These are phyloP conservation scores for Cavia porcellus DNA, from an alignment of 2,113 vertebrate genomes.

Conservation along the genomic window DNA sequence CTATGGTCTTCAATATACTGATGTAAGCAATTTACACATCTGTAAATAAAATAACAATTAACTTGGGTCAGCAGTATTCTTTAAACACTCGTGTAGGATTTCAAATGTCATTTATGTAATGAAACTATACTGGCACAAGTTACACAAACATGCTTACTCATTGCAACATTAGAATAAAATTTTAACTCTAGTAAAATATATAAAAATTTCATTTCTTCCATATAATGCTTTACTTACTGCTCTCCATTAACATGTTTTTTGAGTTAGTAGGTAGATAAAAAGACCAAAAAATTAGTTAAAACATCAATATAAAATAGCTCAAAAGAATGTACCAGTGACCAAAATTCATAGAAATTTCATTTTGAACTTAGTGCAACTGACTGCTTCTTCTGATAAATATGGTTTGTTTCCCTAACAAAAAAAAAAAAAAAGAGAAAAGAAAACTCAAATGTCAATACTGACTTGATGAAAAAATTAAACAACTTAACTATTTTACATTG, in stretches of 20 bases:
- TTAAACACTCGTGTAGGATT: constrained; percentile 10
- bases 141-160: neutral
- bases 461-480: neutral
- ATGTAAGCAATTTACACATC: constrained; percentile 2
- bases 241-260: constrained; percentile 39
- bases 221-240: neutral
- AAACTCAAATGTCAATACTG: neutral
- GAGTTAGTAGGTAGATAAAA: neutral
- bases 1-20: neutral
- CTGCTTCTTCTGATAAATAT: neutral
- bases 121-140: neutral
- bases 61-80: neutral
- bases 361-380: neutral
- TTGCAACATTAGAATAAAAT: neutral
- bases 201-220: neutral
- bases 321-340: neutral
- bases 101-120: constrained; percentile 39
- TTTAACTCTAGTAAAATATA: constrained; percentile 54
- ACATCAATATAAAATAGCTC: constrained; percentile 30
- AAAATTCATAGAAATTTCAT: neutral
- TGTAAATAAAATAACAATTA: constrained; percentile 29
- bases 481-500: neutral
- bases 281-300: neutral
- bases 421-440: neutral
- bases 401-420: neutral